Evolutionary conservation across 2,113 vertebrate species (phyloP).

Genomic region (Rhadina sibilatrix): DNA sequence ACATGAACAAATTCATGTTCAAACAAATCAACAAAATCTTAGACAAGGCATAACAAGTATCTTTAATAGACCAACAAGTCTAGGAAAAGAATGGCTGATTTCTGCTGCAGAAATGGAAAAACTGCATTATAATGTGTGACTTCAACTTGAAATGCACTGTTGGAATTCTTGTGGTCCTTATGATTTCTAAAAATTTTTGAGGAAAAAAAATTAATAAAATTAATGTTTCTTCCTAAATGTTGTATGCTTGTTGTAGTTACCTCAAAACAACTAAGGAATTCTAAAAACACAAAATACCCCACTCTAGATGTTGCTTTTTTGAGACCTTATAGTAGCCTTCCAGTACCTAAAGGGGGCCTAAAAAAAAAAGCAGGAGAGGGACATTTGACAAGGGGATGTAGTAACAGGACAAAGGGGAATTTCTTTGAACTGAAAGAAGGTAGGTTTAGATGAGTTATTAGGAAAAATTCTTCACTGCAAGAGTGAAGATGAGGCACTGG

Average conservation of each 20-base stretch:
- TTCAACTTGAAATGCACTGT: neutral
- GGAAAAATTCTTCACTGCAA: neutral
- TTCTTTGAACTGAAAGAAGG: neutral
- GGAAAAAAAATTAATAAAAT: neutral
- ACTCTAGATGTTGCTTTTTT: neutral
- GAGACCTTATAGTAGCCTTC: neutral
- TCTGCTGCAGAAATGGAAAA: neutral
- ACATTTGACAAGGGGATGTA: neutral
- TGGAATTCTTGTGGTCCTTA: neutral
- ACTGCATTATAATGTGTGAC: neutral
- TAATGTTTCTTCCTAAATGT: neutral
- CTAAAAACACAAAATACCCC: neutral
- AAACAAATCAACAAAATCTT: neutral
- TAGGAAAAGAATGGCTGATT: neutral
- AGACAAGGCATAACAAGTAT: neutral
- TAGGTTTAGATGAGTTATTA: neutral
- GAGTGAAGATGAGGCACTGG: neutral
- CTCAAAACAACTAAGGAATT: neutral
- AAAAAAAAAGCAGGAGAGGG: neutral
- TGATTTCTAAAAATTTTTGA: neutral
- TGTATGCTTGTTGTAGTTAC: neutral
- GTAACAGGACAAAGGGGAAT: fast-evolving
- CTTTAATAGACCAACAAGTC: neutral
- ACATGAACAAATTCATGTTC: neutral
- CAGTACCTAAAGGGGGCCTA: neutral